phyloP scores from a whole-genome alignment of 2,113 vertebrate genomes.

The Entelurus aequoreus region DNA sequence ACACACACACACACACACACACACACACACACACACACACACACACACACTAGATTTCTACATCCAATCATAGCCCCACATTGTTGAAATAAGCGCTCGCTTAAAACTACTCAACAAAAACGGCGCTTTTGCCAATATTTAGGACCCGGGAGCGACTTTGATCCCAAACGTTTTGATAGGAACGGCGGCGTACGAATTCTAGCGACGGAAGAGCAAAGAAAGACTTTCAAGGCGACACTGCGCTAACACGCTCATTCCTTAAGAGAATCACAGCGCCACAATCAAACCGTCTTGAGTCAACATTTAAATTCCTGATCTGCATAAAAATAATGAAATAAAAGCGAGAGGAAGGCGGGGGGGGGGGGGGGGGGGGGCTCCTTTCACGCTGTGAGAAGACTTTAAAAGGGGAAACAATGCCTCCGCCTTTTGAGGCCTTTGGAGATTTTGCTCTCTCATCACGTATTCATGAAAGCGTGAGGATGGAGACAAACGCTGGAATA shows the following conservation, averaged over 20 bases:
- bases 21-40: too few species aligned
- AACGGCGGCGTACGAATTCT: constrained; percentile 22
- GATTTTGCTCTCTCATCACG: constrained; percentile 66
- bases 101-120: constrained; percentile 41
- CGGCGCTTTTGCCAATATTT: constrained; percentile 40
- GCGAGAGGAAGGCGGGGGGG: constrained; percentile 43
- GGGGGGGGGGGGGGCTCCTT: constrained; percentile 65
- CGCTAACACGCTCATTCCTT: constrained; percentile 60
- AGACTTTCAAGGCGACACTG: constrained; percentile 60
- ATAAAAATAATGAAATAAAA: constrained; percentile 50
- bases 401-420: constrained; percentile 66
- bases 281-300: constrained; percentile 70
- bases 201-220: not conserved
- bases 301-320: constrained; percentile 70
- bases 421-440: constrained; percentile 65
- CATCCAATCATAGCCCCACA: constrained; percentile 42
- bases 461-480: constrained; percentile 65
- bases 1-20: too few species aligned
- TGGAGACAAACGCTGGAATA: constrained; percentile 10
- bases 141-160: constrained; percentile 39
- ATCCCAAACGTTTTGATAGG: constrained; percentile 54
- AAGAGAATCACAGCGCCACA: constrained; percentile 65
- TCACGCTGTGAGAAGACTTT: constrained; percentile 71
- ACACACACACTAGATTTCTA: constrained; percentile 9
- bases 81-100: constrained; percentile 39